Percentiles rank a stretch among this genome's conserved stretches.
These are phyloP conservation scores for Diadema setosum DNA, from an alignment of 35 echinoderm and acorn worm species.

Conservation along the genomic window DNA sequence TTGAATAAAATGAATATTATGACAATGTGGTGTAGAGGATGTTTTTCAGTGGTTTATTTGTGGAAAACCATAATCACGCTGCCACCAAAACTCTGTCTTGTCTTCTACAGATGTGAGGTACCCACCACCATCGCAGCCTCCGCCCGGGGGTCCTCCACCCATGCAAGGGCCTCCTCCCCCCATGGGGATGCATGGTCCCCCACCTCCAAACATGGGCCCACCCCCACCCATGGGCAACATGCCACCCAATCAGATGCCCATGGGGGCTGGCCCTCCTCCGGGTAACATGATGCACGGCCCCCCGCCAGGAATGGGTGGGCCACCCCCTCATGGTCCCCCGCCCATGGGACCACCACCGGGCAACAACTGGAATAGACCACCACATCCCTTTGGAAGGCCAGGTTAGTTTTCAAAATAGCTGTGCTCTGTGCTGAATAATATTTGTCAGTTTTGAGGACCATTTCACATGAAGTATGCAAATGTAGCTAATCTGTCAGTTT, in stretches of 20 bases:
- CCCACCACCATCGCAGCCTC: neutral
- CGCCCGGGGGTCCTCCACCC: neutral
- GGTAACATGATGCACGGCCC: neutral
- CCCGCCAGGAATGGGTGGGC: neutral
- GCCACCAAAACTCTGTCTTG: no score
- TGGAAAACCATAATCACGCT: no score
- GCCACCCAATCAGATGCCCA: neutral
- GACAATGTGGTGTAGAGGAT: no score
- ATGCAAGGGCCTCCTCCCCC: neutral
- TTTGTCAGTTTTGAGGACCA: no score
- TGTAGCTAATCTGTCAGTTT: no score
- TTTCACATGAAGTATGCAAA: no score
- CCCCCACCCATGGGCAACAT: neutral
- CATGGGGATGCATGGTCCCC: neutral
- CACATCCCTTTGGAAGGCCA: neutral
- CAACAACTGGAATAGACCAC: neutral
- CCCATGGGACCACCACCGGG: neutral
- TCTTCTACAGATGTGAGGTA: neutral
- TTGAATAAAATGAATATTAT: no score
- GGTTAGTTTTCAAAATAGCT: neutral
- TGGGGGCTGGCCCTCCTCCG: neutral
- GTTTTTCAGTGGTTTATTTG: no score
- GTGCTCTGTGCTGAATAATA: no score
- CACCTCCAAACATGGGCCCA: neutral
- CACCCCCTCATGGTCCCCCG: neutral